Conservation (phyloP, 2,888 invertebrate genomes). For the Troides helena region DNA sequence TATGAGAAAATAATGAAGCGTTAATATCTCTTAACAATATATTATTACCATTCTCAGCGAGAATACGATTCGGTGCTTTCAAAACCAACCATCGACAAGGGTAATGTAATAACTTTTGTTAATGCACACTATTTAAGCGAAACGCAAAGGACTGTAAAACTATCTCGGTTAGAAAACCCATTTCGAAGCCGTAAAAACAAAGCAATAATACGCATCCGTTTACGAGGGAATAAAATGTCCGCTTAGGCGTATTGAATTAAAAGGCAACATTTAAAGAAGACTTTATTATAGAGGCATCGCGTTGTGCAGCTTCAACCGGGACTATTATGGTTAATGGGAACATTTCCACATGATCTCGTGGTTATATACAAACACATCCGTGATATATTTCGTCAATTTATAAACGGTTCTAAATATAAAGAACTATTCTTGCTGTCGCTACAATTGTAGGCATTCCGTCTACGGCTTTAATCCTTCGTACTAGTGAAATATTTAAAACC, state of each 20-base stretch:
- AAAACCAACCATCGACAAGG: not conserved
- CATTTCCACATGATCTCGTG: slow-evolving; percentile 16
- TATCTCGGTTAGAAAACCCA: slow-evolving; percentile 26
- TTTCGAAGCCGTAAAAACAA: slow-evolving; percentile 37
- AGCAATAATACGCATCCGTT: slow-evolving; percentile 42
- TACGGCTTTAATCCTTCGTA: too few relatives aligned
- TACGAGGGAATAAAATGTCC: slow-evolving; percentile 44
- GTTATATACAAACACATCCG: too few relatives aligned
- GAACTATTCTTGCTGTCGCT: too few relatives aligned
- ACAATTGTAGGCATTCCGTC: too few relatives aligned
- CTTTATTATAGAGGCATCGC: slow-evolving; percentile 34
- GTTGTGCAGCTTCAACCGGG: slow-evolving; percentile 24
- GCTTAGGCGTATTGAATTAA: slow-evolving; percentile 41
- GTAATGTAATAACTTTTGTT: not conserved
- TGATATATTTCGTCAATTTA: too few relatives aligned
- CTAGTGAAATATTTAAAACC: too few relatives aligned
- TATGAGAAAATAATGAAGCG: too few relatives aligned
- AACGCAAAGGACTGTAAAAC: slow-evolving; percentile 11
- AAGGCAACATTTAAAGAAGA: slow-evolving; percentile 40
- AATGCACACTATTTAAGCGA: slow-evolving; percentile 4
- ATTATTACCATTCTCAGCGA: too few relatives aligned
- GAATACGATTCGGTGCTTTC: too few relatives aligned
- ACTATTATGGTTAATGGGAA: slow-evolving; percentile 18
- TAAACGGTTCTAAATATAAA: too few relatives aligned
- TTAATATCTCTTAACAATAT: too few relatives aligned